Evolutionary conservation across 2,888 invertebrate species (phyloP), one percentile per base, ranked within the genome.

Genomic region (Theodoxus fluviatilis): DNA sequence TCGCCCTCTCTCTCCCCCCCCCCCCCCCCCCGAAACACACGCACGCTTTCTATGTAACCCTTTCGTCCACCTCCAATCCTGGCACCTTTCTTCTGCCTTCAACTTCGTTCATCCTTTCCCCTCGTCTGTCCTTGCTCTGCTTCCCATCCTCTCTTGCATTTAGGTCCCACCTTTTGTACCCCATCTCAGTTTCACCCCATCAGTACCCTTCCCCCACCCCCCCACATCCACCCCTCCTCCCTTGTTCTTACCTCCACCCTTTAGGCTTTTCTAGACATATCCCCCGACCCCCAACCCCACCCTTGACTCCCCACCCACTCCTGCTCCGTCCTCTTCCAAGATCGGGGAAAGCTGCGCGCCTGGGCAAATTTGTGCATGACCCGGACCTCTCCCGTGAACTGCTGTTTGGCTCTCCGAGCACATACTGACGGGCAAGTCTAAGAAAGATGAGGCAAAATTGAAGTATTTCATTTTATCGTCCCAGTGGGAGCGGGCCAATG

Each of bases 381-480:
- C n/a, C n/a, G n/a, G n/a, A 12, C 12, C 33, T 31, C 66, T 67
- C 66, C 9, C n/a, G 66, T 49, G 66, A 67, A 33, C 18, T n/a
- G 33, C 37, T 43, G 49, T 70, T 65, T 65, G 38, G 37, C 64
- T 65, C 55, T 38, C 69, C 28, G 52, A 31, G 61, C 68, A 61
- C 68, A 68, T 47, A 40, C 52, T 40, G 64, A n/a, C 69, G n/a
- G 38, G 66, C 47, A 38, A 15, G 33, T 28, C 28, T 33, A 67
- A 67, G 66, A 72, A 72, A 69, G 67, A 69, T 72, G 72, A 72
- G 69, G 59, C 40, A 40, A 69, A 72, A 72, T 72, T 72, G 72
- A 66, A 63, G 55, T 61, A 33, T 28, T 40, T 59, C 70, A 73
- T 43, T 73, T 70, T 70, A 68, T 67, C 71, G 63, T 64, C 71